Percentiles rank a stretch among this genome's conserved stretches.
Evolutionary conservation across 2,888 invertebrate species (phyloP).

Genomic region (Phoenoteleia sp.): DNA sequence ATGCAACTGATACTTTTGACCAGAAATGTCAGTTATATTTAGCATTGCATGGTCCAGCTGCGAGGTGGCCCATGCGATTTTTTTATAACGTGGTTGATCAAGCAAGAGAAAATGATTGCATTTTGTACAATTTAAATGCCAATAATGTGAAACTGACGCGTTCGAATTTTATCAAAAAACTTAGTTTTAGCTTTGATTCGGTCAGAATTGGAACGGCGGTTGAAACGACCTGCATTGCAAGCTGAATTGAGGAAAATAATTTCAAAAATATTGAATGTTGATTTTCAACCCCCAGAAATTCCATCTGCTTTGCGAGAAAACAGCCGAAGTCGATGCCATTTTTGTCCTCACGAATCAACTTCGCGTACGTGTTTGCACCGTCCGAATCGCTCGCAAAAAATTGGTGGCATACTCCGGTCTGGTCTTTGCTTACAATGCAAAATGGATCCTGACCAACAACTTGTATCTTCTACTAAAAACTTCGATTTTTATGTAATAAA

Average conservation of each 20-base stretch:
- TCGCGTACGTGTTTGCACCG: constrained; percentile 1
- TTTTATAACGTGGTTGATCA: constrained; percentile 36
- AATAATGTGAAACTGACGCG: not conserved
- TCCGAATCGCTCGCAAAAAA: not conserved
- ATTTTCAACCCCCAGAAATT: not conserved
- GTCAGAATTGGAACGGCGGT: not conserved
- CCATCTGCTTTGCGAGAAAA: constrained; percentile 2
- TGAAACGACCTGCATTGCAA: not conserved
- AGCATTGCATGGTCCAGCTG: too few relatives aligned
- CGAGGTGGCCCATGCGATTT: constrained; percentile 32
- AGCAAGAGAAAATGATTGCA: constrained; percentile 28
- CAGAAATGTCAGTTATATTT: constrained; percentile 24
- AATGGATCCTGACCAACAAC: not conserved
- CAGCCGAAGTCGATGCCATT: not conserved
- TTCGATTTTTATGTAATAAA: too few relatives aligned
- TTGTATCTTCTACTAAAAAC: too few relatives aligned
- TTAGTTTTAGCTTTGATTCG: constrained; percentile 1
- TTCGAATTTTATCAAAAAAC: not conserved
- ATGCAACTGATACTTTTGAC: constrained; percentile 26
- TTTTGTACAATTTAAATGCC: constrained; percentile 33
- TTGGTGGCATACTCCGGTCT: not conserved
- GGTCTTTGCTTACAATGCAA: constrained; percentile 3
- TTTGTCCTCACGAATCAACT: not conserved
- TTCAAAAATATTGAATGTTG: not conserved
- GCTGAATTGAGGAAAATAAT: not conserved